Percentiles rank a stretch among this genome's conserved stretches.
phyloP scores from a whole-genome alignment of 2,888 invertebrate species.

The Ophion obscuratus region DNA sequence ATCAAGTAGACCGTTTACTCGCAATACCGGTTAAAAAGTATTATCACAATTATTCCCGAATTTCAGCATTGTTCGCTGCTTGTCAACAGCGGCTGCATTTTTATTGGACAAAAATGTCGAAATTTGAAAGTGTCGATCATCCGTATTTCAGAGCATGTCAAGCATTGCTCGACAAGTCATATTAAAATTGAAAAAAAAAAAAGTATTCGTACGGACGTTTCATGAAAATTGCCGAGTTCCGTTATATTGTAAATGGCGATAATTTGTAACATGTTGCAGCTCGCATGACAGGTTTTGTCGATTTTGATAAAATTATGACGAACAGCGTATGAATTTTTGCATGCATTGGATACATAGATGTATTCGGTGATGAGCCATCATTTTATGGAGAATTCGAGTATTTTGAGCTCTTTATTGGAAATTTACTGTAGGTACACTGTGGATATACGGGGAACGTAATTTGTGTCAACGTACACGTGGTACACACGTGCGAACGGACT shows the following conservation, averaged over 20 bases:
- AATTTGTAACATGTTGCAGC: neutral
- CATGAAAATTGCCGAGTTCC: neutral
- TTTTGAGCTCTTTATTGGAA: neutral
- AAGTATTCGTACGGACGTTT: neutral
- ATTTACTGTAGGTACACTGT: neutral
- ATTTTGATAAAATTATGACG: neutral
- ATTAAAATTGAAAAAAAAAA: neutral
- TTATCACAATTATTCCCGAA: neutral
- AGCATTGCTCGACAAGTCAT: neutral
- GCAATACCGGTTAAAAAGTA: neutral
- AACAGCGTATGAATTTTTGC: neutral
- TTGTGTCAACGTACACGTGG: slow-evolving; percentile 49
- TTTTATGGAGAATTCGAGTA: neutral
- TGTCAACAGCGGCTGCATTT: no score
- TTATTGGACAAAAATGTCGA: no score
- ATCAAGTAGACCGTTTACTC: neutral
- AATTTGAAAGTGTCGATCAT: neutral
- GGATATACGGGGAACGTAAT: neutral
- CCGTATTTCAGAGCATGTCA: neutral
- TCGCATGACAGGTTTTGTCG: neutral
- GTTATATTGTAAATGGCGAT: neutral
- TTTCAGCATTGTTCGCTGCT: no score
- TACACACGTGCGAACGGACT: slow-evolving; percentile 64
- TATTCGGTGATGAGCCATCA: neutral
- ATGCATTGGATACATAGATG: neutral